phyloP scores from a whole-genome alignment of 92 coral and sea anemone species.

The Galaxea fascicularis region DNA sequence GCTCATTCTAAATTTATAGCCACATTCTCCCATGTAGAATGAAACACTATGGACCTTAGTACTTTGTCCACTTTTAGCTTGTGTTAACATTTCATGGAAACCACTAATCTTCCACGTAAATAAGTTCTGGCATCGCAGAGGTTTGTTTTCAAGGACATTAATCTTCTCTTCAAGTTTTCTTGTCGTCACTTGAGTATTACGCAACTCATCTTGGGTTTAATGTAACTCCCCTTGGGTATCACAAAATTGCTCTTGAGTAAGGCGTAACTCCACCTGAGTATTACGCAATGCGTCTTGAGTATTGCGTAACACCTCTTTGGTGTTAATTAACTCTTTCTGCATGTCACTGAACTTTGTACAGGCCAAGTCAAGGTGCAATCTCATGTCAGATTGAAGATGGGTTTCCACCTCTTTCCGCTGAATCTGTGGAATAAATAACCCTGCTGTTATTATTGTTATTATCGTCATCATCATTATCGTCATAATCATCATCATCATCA shows the following conservation, averaged over 20 bases:
- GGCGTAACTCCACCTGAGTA: neutral
- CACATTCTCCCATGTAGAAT: conserved; percentile 47
- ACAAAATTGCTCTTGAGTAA: neutral
- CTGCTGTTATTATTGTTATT: neutral
- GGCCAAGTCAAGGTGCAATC: neutral
- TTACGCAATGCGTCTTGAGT: neutral
- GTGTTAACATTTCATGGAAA: conserved; percentile 12
- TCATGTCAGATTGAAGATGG: neutral
- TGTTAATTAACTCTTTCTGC: neutral
- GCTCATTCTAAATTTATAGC: conserved; percentile 42
- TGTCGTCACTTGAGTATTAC: neutral
- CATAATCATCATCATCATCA: too few relatives aligned
- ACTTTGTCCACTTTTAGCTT: conserved; percentile 15
- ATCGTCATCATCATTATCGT: neutral
- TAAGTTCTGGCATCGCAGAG: neutral
- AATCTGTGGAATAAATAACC: neutral
- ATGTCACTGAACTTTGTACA: neutral
- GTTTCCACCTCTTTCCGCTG: neutral
- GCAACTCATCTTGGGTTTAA: neutral
- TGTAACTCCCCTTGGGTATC: neutral
- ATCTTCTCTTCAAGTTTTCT: neutral
- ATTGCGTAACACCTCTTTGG: neutral
- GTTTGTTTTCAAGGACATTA: neutral
- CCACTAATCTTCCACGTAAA: conserved; percentile 54
- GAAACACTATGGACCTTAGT: conserved; percentile 11